phyloP scores from a whole-genome alignment of 1,140 invertebrate species.

The Thaumetopoea pityocampa region DNA sequence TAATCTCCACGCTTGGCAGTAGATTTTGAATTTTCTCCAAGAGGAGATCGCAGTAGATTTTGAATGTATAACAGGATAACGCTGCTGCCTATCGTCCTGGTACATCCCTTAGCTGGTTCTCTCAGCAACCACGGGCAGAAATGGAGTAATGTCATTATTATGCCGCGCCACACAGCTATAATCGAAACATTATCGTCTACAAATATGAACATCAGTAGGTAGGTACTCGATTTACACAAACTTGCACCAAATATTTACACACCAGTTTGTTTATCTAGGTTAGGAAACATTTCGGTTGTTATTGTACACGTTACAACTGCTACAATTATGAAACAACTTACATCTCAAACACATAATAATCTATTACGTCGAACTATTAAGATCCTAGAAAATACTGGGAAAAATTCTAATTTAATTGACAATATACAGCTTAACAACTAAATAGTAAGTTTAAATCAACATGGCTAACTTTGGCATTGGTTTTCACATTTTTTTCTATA shows the following conservation, averaged over 20 bases:
- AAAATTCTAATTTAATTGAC: slow-evolving; percentile 66
- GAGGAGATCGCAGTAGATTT: no score
- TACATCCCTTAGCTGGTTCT: no score
- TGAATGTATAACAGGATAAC: no score
- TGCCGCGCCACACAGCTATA: no score
- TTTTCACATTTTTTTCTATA: slow-evolving; percentile 61
- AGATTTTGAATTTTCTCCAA: no score
- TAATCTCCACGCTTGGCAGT: no score
- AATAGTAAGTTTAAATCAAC: slow-evolving; percentile 64
- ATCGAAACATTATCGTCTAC: slow-evolving; percentile 49
- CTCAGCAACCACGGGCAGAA: no score
- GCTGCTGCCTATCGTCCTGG: no score
- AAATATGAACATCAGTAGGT: slow-evolving; percentile 70
- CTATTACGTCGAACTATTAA: slow-evolving; percentile 63
- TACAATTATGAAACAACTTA: slow-evolving; percentile 69
- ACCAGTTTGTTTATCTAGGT: slow-evolving; percentile 56
- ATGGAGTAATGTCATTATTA: no score
- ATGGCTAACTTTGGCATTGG: slow-evolving; percentile 75
- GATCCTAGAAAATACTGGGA: slow-evolving; percentile 71
- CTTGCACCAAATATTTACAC: slow-evolving; percentile 58
- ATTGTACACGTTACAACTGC: slow-evolving; percentile 62
- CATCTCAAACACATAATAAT: slow-evolving; percentile 48
- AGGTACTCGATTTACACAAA: slow-evolving; percentile 66
- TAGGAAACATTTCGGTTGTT: slow-evolving; percentile 72
- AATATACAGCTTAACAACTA: slow-evolving; percentile 71